Evolutionary conservation across 2,797 vertebrate genomes (phyloP), one percentile per base, ranked within the genome.

Genomic region (Decapterus maruadsi): DNA sequence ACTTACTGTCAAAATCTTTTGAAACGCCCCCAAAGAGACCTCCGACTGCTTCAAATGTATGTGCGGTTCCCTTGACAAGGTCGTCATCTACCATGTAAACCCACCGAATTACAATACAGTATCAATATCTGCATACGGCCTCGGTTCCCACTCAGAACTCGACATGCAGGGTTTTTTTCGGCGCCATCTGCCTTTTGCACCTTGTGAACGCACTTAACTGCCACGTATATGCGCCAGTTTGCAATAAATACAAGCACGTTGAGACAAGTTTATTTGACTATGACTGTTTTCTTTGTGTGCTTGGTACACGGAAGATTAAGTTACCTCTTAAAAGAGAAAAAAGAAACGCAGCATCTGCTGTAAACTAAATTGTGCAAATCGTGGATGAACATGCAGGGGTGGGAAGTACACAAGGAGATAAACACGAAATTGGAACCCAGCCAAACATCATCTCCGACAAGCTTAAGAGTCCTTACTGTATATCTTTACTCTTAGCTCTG

Each of bases 1-100:
- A 66, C 79, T 85, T 74, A 64, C 58, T 74, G 31, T 70, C 51
- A 77, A 67, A 58, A 46, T 63, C 26, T 65, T 72, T 69, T 31
- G 6, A 60, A 75, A 77, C 68, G 16, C 48, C 56, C 62, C 50
- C 29, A 70, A 72, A 46, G 53, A 63, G 51, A 75, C 68, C 65
- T 80, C 61, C 14, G 3, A 40, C 42, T 42, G 60, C 53, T 56
- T 53, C 73, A 20, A 57, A 17, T 56, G 59, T 29, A 43, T 55
- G 53, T 57, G 34, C 58, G 31, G 34, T 31, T 73, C 55, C 3
- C 57, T 57, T 59, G 22, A 67, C 42, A 73, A 59, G 17, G 13
- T 65, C 38, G 20, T 67, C 31, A 16, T 29, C 0, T 14, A 36
- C 19, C 19, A 29, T 38, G 56, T 72, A 19, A 81, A 86, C 65